These are phyloP conservation scores for Melanaphis sacchari DNA, from an alignment of 1,140 invertebrate genomes.

Conservation along the genomic window DNA sequence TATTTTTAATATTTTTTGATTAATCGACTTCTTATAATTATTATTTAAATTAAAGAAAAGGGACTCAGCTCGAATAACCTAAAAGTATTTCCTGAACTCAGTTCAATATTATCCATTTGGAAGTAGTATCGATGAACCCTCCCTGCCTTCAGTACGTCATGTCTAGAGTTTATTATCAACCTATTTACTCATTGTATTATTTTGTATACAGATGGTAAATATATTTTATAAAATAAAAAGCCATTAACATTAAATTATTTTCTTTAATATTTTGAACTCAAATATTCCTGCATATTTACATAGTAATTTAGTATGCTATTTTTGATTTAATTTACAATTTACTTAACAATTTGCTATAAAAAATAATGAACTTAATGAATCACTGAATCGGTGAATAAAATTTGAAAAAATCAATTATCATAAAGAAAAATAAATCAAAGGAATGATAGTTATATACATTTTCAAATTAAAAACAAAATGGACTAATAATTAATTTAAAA, in stretches of 20 bases:
- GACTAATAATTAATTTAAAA: not conserved
- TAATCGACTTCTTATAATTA: too few relatives aligned
- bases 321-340: not conserved
- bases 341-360: not conserved
- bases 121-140: too few relatives aligned
- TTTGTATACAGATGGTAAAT: too few relatives aligned
- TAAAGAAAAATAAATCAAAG: not conserved
- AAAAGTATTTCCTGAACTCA: too few relatives aligned
- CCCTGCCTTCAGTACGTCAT: too few relatives aligned
- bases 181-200: too few relatives aligned
- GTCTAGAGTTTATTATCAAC: too few relatives aligned
- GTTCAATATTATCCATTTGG: too few relatives aligned
- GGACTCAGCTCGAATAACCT: too few relatives aligned
- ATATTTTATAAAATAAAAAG: too few relatives aligned
- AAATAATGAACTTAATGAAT: not conserved
- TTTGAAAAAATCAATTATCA: not conserved
- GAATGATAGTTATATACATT: not conserved
- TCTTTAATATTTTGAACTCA: not conserved
- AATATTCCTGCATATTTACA: not conserved
- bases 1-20: too few relatives aligned
- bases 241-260: not conserved
- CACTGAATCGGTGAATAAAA: not conserved
- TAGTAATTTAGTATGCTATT: not conserved
- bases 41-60: too few relatives aligned
- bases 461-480: not conserved